A percentile compares a stretch with the other conserved stretches of the same genome.
phyloP scores from a whole-genome alignment of 1,140 invertebrate genomes.

The Euura saliciscinereae region DNA sequence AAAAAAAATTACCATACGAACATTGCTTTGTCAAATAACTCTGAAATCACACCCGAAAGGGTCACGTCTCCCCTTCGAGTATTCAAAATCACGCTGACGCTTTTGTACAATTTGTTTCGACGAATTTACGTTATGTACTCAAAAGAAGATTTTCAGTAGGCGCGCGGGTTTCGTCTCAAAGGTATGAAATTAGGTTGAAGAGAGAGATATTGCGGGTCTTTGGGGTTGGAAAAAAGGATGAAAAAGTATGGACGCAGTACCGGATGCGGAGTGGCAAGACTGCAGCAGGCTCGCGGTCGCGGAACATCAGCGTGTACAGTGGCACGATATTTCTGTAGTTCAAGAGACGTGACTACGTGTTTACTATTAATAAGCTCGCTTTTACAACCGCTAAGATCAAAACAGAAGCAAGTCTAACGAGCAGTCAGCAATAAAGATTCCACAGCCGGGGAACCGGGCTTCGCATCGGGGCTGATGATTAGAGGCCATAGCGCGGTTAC shows the following conservation, averaged over 20 bases:
- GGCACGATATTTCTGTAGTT: not conserved
- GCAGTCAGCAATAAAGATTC: conserved; percentile 43
- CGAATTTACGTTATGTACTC: too few relatives aligned
- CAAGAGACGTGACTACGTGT: conserved; percentile 2
- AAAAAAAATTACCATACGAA: too few relatives aligned
- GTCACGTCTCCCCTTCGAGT: too few relatives aligned
- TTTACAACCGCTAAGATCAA: conserved; percentile 30
- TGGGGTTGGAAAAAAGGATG: not conserved
- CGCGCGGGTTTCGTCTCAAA: too few relatives aligned
- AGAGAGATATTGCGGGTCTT: not conserved
- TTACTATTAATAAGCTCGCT: conserved; percentile 40
- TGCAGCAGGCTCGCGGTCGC: not conserved
- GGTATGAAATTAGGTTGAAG: not conserved
- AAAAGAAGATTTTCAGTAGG: too few relatives aligned
- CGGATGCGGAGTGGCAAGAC: too few relatives aligned
- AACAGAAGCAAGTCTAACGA: conserved; percentile 41
- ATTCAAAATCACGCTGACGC: too few relatives aligned
- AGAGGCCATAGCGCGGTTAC: conserved; percentile 38
- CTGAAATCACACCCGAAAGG: too few relatives aligned
- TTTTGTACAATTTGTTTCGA: too few relatives aligned
- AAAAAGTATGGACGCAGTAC: too few relatives aligned
- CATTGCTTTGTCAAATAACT: too few relatives aligned
- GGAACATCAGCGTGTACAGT: not conserved
- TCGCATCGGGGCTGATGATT: conserved; percentile 37
- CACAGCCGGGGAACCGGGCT: conserved; percentile 13